phyloP scores from a whole-genome alignment of 1,140 invertebrate genomes.

The Bombus pascuorum region DNA sequence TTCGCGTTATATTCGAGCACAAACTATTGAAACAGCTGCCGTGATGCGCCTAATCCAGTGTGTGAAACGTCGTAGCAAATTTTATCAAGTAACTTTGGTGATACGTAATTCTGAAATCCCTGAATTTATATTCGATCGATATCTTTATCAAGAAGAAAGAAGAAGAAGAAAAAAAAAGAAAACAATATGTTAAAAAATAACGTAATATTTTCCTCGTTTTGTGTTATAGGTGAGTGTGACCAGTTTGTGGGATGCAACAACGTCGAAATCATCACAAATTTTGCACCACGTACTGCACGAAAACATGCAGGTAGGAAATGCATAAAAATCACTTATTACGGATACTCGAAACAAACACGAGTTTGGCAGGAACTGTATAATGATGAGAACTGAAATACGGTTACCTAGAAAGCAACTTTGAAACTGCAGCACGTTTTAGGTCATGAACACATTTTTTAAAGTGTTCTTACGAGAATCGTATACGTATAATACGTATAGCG shows the following conservation, averaged over 20 bases:
- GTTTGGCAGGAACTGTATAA: not conserved
- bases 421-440: too few species aligned
- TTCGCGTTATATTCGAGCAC: not conserved
- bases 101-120: too few species aligned
- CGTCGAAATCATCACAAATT: constrained; percentile 40
- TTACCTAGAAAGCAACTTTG: not conserved
- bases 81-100: not conserved
- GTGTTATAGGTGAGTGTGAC: constrained; percentile 60
- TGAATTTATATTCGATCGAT: not conserved
- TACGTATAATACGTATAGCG: too few species aligned
- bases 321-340: not conserved
- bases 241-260: constrained; percentile 38
- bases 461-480: not conserved
- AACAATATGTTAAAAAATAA: too few species aligned
- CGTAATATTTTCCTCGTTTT: constrained; percentile 1
- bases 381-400: not conserved
- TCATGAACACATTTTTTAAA: too few species aligned
- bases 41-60: not conserved
- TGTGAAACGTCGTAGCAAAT: not conserved
- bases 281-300: constrained; percentile 40
- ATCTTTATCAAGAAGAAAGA: not conserved
- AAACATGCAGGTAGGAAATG: constrained; percentile 57
- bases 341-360: not conserved
- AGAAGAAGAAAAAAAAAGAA: not conserved
- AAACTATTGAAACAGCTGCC: constrained; percentile 24